Evolutionary conservation across 1,140 invertebrate species (phyloP), one percentile per base, ranked within the genome.

Genomic region (Drosophila watanabei): DNA sequence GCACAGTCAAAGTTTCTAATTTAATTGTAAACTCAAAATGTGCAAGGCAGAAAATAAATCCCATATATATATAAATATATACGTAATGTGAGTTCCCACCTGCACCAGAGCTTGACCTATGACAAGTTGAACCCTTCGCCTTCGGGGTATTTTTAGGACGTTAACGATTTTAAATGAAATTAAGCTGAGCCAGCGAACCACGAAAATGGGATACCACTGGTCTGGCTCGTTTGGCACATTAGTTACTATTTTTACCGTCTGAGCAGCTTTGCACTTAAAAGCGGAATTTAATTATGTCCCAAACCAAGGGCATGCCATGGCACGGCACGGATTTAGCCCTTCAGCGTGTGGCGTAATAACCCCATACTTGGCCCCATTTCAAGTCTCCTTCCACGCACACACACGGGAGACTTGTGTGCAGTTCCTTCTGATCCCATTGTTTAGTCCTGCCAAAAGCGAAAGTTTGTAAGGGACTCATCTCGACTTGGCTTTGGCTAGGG

Each of bases 1-100:
- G 24, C 33, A 66, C 61, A 71, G 66, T 51, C 43, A 71, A 80
- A 90, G 70, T 89, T 85, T 89, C 71, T 86, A 90, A 89, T 89
- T 90, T 76, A 90, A 90, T 89, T 89, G 82, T 64, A 79, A 70
- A 66, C 51, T 57, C 61, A 45, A 82, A 79, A 61, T 73, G 76
- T 66, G 78, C 60, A 80, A 65, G 61, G 60, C 76, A 51, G 48
- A 66, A 78, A 73, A 68, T 64, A 64, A 64, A 81, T 79, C 51
- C 68, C 60, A 68, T 56, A 72, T 78, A 56, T 78, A 32, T 57
- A 66, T 82, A 64, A 72, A 68, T 56, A 72, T 78, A 56, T 78
- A 32, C 57, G 66, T 82, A 64, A 75, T 72, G 54, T 37, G 41
- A 80, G 64, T 75, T 66, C 11, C 60, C 57, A 66, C 57, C 51